These are phyloP conservation scores for Saguinus midas DNA, from an alignment of 2,113 vertebrate genomes.

Conservation along the genomic window DNA sequence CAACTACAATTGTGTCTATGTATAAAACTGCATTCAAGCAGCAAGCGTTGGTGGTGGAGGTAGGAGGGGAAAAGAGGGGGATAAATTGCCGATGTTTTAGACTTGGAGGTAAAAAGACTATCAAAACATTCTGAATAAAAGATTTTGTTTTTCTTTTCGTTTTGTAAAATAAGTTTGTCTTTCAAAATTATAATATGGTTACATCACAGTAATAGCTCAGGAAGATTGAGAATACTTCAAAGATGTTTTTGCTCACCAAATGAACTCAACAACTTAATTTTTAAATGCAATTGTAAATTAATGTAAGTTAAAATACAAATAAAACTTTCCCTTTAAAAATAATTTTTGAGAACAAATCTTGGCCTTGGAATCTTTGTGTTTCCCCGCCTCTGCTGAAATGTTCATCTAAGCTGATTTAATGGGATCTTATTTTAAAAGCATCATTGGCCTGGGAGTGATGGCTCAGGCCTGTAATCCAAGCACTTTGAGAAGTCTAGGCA, in stretches of 20 bases:
- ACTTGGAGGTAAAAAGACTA: not conserved
- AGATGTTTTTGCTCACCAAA: not conserved
- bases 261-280: not conserved
- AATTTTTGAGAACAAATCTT: not conserved
- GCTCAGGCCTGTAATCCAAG: too few species aligned
- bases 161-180: not conserved
- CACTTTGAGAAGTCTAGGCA: too few species aligned
- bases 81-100: not conserved
- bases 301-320: not conserved
- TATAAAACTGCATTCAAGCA: not conserved
- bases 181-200: not conserved
- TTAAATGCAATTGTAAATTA: not conserved
- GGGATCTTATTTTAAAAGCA: not conserved
- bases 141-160: not conserved
- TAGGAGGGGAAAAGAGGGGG: not conserved
- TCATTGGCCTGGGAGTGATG: too few species aligned
- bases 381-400: not conserved
- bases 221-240: not conserved
- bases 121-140: not conserved
- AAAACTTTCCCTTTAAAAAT: not conserved
- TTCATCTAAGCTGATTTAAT: not conserved
- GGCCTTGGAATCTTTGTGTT: not conserved
- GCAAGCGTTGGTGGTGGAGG: not conserved
- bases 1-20: not conserved
- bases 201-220: not conserved